These are phyloP conservation scores for Myotis myotis DNA, from an alignment of 2,797 vertebrate species.

Conservation along the genomic window DNA sequence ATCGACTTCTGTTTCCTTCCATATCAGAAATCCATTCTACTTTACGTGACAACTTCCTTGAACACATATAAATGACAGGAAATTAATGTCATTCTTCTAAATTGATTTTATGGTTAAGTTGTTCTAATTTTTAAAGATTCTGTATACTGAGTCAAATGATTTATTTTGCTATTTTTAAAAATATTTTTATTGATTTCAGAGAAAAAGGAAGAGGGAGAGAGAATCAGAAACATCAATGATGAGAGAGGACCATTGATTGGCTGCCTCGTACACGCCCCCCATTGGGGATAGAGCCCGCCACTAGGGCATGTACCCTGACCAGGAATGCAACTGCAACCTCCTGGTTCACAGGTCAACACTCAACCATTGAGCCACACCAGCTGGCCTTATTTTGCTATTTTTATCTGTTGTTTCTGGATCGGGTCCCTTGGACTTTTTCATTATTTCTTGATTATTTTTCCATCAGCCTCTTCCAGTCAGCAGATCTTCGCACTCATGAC, in stretches of 20 bases:
- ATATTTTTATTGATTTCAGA: not conserved
- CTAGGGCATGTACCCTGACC: not conserved
- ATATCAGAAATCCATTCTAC: not conserved
- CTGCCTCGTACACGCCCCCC: not conserved
- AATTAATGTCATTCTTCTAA: not conserved
- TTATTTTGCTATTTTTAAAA: not conserved
- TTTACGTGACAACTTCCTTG: not conserved
- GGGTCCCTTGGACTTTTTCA: not conserved
- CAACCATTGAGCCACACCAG: not conserved
- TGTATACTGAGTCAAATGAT: not conserved
- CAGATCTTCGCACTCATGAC: not conserved
- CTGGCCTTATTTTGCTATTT: not conserved
- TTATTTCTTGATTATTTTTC: not conserved
- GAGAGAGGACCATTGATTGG: not conserved
- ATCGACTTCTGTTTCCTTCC: not conserved
- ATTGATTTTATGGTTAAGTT: not conserved
- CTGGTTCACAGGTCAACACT: not conserved
- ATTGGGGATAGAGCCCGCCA: rapidly evolving
- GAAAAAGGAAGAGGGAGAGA: not conserved
- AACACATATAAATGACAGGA: not conserved
- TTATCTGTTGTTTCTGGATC: not conserved
- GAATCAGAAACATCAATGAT: not conserved
- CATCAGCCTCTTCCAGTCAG: not conserved
- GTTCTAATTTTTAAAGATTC: not conserved
- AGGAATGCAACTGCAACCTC: not conserved